phyloP scores from a whole-genome alignment of 2,888 invertebrate species.

The Aquatica leii region DNA sequence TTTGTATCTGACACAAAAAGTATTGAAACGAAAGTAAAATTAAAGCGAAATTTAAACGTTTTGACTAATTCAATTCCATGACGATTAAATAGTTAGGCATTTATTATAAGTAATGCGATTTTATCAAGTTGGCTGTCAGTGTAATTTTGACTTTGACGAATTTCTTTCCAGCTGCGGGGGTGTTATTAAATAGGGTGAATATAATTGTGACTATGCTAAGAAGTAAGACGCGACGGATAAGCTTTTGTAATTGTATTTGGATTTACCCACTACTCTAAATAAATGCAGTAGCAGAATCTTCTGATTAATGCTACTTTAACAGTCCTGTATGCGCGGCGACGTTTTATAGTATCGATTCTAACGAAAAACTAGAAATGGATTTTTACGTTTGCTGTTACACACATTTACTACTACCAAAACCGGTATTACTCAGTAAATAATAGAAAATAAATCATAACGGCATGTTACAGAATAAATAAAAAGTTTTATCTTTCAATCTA shows the following conservation, averaged over 20 bases:
- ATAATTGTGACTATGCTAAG: background rate
- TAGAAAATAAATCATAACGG: background rate
- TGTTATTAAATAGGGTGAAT: slow-evolving; percentile 6
- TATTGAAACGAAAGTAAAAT: no score
- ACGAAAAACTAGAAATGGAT: background rate
- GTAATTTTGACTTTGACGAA: slow-evolving; percentile 5
- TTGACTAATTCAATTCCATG: no score
- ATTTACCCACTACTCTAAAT: background rate
- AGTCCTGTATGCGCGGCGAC: background rate
- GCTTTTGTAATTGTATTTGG: background rate
- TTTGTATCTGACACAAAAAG: no score
- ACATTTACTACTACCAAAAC: no score
- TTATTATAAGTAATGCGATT: background rate
- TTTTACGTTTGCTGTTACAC: no score
- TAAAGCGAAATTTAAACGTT: no score
- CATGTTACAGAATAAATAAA: background rate
- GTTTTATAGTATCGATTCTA: background rate
- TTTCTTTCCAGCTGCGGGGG: background rate
- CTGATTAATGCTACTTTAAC: background rate
- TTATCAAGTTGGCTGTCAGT: slow-evolving; percentile 2
- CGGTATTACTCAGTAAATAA: no score
- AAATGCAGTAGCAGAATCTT: background rate
- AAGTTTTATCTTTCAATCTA: slow-evolving; percentile 5
- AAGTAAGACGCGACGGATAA: no score
- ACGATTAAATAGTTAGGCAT: no score